Base-by-base conservation (phyloP, 2,113 vertebrate genomes). In the Suricata suricatta region DNA sequence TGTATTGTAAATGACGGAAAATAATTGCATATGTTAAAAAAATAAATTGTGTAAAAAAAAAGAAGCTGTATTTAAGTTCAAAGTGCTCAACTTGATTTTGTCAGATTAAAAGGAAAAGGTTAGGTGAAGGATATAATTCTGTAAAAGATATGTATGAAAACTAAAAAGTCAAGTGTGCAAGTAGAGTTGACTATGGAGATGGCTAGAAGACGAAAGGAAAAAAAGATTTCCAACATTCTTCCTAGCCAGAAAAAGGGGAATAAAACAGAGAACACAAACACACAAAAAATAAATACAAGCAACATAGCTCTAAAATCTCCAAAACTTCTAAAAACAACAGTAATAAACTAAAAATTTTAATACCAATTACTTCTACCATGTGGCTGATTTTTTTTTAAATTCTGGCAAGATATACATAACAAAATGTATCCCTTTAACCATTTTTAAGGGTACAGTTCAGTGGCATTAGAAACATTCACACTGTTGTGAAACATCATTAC, bases 11-110 rank as follows among this genome's bases (percentile, higher is more conserved):
- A n/a, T n/a, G n/a, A n/a, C n/a, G n/a, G n/a, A n/a, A n/a, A n/a
- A n/a, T n/a, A n/a, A n/a, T n/a, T n/a, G n/a, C n/a, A n/a, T n/a
- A n/a, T n/a, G n/a, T n/a, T n/a, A n/a, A n/a, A n/a, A n/a, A n/a
- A n/a, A n/a, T n/a, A n/a, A n/a, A n/a, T n/a, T n/a, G n/a, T n/a
- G n/a, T n/a, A n/a, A n/a, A n/a, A n/a, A n/a, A n/a, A n/a, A n/a
- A n/a, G n/a, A 93, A 47, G 10, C 13, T 72, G 60, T 92, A 93
- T 79, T 95, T 88, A 93, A 93, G 2, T 83, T 89, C 69, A 91
- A 64, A 90, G 25, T 91, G 76, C 9, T 96, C 25, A 66, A 80
- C 27, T 66, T 93, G 25, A 97, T 96, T 83, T 83, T 72, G 33
- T 54, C 83, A 74, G 27, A 84, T 72, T 79, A 57, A 66, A 95